Evolutionary conservation across 37 sponge, comb jelly and placozoan genomes (phyloP).

Genomic region (Beroe forskalii): DNA sequence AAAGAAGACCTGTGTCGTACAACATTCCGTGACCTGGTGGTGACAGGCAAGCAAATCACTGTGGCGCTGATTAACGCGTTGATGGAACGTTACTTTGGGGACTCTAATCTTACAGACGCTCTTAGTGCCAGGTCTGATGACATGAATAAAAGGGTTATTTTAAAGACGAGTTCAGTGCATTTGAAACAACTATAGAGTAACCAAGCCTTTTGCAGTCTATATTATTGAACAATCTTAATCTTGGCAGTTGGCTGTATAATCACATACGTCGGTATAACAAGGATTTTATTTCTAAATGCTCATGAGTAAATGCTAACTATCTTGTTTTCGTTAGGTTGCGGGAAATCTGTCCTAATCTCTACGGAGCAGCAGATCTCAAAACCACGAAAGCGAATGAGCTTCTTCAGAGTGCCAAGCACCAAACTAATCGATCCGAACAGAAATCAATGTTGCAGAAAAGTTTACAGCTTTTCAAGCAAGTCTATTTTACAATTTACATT

Average conservation of each 20-base stretch:
- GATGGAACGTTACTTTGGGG: slow-evolving; percentile 76
- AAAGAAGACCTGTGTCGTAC: slow-evolving; percentile 59
- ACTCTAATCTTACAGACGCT: slow-evolving; percentile 73
- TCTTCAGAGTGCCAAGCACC: slow-evolving; percentile 34
- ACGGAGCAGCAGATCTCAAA: slow-evolving; percentile 51
- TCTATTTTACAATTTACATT: too few relatives aligned
- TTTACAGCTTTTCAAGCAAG: slow-evolving; percentile 30
- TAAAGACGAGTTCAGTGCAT: too few relatives aligned
- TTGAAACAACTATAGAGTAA: too few relatives aligned
- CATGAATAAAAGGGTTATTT: too few relatives aligned
- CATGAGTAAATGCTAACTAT: too few relatives aligned
- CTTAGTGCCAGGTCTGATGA: slow-evolving; percentile 73
- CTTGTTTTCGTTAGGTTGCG: too few relatives aligned
- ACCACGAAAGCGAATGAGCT: slow-evolving; percentile 38
- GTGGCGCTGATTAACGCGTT: slow-evolving; percentile 74
- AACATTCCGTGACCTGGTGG: slow-evolving; percentile 68
- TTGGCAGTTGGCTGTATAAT: too few relatives aligned
- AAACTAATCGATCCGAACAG: slow-evolving; percentile 18
- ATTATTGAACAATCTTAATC: too few relatives aligned
- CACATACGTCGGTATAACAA: too few relatives aligned
- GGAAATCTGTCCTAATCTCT: slow-evolving; percentile 50
- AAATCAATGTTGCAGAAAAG: neutral
- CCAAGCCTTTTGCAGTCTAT: too few relatives aligned
- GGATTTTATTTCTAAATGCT: too few relatives aligned
- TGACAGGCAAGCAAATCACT: slow-evolving; percentile 70